A percentile compares a stretch with the other conserved stretches of the same genome.
Evolutionary conservation across 2,888 invertebrate genomes (phyloP).

Genomic region (Hipparchia semele): DNA sequence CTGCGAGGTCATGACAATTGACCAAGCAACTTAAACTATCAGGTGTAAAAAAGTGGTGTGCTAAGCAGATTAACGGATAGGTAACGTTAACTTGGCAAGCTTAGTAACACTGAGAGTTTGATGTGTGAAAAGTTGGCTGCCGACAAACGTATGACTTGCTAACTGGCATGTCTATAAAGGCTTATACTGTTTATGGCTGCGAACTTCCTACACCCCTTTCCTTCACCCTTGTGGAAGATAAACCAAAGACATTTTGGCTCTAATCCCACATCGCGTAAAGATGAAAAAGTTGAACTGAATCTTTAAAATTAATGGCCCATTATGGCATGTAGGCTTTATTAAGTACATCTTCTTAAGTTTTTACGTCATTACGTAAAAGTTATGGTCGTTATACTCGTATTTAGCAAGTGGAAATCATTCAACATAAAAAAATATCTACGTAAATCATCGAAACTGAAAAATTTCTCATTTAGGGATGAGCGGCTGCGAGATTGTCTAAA

Average conservation of each 20-base stretch:
- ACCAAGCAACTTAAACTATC: too few species aligned
- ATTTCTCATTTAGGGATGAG: too few species aligned
- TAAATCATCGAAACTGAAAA: too few species aligned
- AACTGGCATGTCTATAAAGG: neutral
- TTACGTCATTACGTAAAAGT: neutral
- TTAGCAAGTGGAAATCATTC: neutral
- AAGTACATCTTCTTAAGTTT: neutral
- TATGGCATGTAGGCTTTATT: constrained; percentile 18
- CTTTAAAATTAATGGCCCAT: constrained; percentile 32
- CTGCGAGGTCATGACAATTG: too few species aligned
- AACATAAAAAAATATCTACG: too few species aligned
- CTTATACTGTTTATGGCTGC: neutral
- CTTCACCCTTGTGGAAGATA: constrained; percentile 18
- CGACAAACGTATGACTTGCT: neutral
- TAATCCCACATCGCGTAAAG: constrained; percentile 21
- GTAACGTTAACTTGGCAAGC: neutral
- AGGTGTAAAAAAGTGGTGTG: too few species aligned
- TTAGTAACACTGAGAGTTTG: neutral
- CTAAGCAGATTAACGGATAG: too few species aligned
- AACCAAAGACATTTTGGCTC: constrained; percentile 23
- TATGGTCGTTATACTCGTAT: neutral
- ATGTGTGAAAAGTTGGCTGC: neutral
- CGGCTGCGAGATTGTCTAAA: too few species aligned
- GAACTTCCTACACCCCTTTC: constrained; percentile 20
- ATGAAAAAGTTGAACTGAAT: constrained; percentile 25